These are phyloP conservation scores for Gobiocypris rarus DNA, from an alignment of 2,113 vertebrate genomes.

Conservation along the genomic window DNA sequence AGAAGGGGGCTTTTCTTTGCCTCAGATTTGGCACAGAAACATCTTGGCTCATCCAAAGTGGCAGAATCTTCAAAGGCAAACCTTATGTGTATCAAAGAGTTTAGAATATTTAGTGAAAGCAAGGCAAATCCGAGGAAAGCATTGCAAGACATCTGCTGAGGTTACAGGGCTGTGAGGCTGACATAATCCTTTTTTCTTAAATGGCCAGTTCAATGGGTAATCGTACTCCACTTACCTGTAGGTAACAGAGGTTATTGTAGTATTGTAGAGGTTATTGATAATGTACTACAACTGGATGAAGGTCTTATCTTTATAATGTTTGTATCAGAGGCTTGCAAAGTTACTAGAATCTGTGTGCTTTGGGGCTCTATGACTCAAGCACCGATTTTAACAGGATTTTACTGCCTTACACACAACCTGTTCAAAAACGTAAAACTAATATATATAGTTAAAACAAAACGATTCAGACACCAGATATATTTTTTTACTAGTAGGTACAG, in stretches of 20 bases:
- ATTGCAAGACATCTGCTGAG: slow-evolving; percentile 1
- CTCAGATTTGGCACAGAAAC: slow-evolving; percentile 31
- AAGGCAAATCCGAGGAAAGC: slow-evolving; percentile 17
- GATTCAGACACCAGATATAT: no score
- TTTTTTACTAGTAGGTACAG: no score
- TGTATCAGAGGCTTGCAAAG: slow-evolving; percentile 3
- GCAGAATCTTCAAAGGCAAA: slow-evolving; percentile 24
- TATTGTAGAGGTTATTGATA: no score
- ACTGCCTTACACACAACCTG: no score
- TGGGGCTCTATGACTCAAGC: neutral
- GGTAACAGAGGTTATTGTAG: neutral
- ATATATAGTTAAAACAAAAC: no score
- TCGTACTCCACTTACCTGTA: neutral
- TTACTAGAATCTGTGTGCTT: slow-evolving; percentile 13
- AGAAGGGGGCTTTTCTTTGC: slow-evolving; percentile 30
- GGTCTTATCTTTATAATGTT: slow-evolving; percentile 5
- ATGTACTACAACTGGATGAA: neutral
- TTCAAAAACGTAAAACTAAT: no score
- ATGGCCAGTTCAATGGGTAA: neutral
- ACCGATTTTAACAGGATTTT: slow-evolving; percentile 9
- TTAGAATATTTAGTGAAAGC: slow-evolving; percentile 10
- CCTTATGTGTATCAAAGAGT: slow-evolving; percentile 24
- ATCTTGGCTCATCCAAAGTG: slow-evolving; percentile 15
- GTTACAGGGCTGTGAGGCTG: neutral
- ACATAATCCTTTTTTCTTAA: neutral